Percentiles rank a stretch among this genome's conserved stretches.
phyloP scores from a whole-genome alignment of 2,888 invertebrate species.

The Pherbina coryleti region DNA sequence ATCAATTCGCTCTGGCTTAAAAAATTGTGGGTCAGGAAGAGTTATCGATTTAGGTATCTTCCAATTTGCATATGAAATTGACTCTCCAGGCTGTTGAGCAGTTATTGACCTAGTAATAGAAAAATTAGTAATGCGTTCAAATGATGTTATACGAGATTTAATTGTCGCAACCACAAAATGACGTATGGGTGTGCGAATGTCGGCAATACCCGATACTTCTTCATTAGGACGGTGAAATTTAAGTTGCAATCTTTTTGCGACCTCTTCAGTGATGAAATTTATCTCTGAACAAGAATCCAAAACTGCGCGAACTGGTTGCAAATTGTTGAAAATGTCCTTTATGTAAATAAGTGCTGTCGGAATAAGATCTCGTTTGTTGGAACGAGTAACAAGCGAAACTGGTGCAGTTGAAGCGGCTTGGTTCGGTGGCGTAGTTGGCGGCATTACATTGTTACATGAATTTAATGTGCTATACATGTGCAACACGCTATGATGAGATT shows the following conservation, averaged over 20 bases:
- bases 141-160: background rate
- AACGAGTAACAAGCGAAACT: background rate
- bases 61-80: background rate
- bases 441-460: too few relatives aligned
- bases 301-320: conserved; percentile 12
- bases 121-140: background rate
- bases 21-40: conserved; percentile 1
- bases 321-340: conserved; percentile 14
- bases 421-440: background rate
- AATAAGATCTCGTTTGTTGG: background rate
- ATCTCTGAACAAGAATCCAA: too few relatives aligned
- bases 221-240: background rate
- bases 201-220: conserved; percentile 10
- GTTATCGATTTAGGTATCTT: background rate
- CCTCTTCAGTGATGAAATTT: conserved; percentile 22
- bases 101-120: background rate
- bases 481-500: conserved; percentile 8
- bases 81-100: conserved; percentile 3
- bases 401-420: background rate
- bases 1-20: conserved; percentile 14
- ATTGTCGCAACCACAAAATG: background rate
- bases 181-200: background rate
- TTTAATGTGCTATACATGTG: background rate
- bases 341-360: conserved; percentile 1
- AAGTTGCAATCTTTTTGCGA: background rate